Evolutionary conservation across 2,113 vertebrate genomes (phyloP), one percentile per base, ranked within the genome.

Genomic region (Cochlearius cochlearius): DNA sequence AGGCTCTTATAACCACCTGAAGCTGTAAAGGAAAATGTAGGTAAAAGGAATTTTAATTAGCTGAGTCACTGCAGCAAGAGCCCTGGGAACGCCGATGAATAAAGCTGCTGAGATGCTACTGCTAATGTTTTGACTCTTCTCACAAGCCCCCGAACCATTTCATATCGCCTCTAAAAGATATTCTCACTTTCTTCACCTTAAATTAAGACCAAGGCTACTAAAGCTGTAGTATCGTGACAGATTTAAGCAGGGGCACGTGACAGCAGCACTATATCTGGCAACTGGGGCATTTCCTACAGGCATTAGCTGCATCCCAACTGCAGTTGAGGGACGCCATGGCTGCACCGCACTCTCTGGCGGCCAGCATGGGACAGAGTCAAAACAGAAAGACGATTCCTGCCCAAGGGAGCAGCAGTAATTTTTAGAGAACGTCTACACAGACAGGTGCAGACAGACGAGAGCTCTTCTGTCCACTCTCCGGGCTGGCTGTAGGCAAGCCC

Each of bases 11-110:
- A 92, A 43, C 94, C 92, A 96, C 92, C 91, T 97, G 94, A 95
- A 94, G 91, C 92, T 72, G 74, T 94, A 97, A 95, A 97, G 91
- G 84, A 97, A 96, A 97, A 94, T 79, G 73, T n/a, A 96, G 38
- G 91, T 36, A 92, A 87, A 92, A 97, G 92, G 92, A 92, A 97
- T 97, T 96, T 94, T 91, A 97, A 97, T 95, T 85, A 92, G 76
- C 66, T 69, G 73, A 78, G 89, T 81, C 53, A n/a, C 64, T 53
- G 1, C 69, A 89, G 94, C 79, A 50, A 72, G 56, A 94, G 88
- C 53, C 88, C 50, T 64, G 88, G 83, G 80, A 96, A 52, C 4
- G 23, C 11, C 1, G 0, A 87, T 89, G 95, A 86, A 82, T 64
- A 91, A 92, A 91, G 75, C 89, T 88, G 86, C 82, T 71, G 59